Evolutionary conservation across 2,888 invertebrate species (phyloP).

Genomic region (Acrobasis repandana): DNA sequence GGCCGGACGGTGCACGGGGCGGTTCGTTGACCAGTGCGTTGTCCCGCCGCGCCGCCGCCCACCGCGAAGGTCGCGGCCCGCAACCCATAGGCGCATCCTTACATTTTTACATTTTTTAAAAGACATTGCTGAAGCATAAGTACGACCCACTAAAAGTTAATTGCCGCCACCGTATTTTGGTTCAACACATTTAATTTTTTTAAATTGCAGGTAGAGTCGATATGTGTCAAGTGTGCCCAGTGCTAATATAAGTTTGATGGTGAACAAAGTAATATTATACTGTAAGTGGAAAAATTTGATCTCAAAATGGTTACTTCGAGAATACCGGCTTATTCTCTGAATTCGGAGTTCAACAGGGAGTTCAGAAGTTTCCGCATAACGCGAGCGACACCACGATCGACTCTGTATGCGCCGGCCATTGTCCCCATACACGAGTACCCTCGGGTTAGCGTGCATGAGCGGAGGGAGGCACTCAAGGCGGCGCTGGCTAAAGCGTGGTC

Average conservation of each 20-base stretch:
- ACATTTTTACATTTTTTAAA: conserved; percentile 7
- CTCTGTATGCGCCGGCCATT: conserved; percentile 79
- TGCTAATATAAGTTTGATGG: conserved; percentile 66
- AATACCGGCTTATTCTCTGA: conserved; percentile 84
- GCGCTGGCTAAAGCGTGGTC: conserved; percentile 79
- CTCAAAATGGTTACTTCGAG: conserved; percentile 85
- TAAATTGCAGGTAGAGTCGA: conserved; percentile 72
- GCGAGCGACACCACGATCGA: conserved; percentile 76
- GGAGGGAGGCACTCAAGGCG: conserved; percentile 78
- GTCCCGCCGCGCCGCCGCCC: conserved; percentile 73
- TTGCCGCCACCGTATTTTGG: conserved; percentile 28
- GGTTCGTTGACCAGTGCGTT: conserved; percentile 82
- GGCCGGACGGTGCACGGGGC: conserved; percentile 60
- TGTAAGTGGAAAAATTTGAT: conserved; percentile 74
- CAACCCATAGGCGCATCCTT: conserved; percentile 53
- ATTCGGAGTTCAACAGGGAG: conserved; percentile 84
- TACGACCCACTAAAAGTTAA: background rate
- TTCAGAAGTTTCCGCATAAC: conserved; percentile 83
- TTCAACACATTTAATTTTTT: conserved; percentile 56
- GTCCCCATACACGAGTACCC: conserved; percentile 85
- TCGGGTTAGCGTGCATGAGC: conserved; percentile 81
- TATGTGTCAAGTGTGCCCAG: conserved; percentile 78
- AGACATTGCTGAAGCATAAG: conserved; percentile 2
- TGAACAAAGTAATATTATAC: conserved; percentile 57
- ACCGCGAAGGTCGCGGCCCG: conserved; percentile 79